These are phyloP conservation scores for Cyprinodon diabolis DNA, from an alignment of 2,797 vertebrate genomes.

Conservation along the genomic window DNA sequence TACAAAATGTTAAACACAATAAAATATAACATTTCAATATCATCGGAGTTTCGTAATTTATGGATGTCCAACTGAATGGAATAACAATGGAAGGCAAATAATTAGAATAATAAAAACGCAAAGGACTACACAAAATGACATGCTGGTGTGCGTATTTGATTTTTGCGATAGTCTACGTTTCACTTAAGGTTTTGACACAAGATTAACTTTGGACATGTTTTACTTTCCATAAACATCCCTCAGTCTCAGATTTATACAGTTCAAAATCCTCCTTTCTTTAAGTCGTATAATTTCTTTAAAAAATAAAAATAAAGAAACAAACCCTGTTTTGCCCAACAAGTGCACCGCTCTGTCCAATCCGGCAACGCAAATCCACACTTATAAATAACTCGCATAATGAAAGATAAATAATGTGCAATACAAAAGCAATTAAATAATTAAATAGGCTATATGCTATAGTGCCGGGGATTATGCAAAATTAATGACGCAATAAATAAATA, in stretches of 20 bases:
- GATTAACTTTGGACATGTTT: slow-evolving; percentile 75
- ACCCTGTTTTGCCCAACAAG: slow-evolving; percentile 80
- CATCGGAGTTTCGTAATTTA: slow-evolving; percentile 83
- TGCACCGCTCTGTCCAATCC: slow-evolving; percentile 86
- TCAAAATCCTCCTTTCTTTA: slow-evolving; percentile 63
- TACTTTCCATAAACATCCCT: slow-evolving; percentile 74
- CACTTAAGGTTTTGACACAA: slow-evolving; percentile 79
- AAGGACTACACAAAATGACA: slow-evolving; percentile 79
- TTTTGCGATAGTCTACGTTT: slow-evolving; percentile 80
- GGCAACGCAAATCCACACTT: slow-evolving; percentile 89
- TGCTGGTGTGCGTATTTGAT: slow-evolving; percentile 82
- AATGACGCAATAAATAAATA: slow-evolving; percentile 85
- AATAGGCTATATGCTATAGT: slow-evolving; percentile 86
- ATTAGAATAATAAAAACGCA: slow-evolving; percentile 52
- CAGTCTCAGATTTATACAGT: slow-evolving; percentile 75
- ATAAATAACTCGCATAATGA: slow-evolving; percentile 94
- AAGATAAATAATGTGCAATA: slow-evolving; percentile 99
- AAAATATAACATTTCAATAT: slow-evolving; percentile 91
- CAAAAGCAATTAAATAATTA: slow-evolving; percentile 95
- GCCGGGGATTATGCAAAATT: slow-evolving; percentile 86
- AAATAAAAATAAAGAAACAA: slow-evolving; percentile 16
- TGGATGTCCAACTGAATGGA: slow-evolving; percentile 79
- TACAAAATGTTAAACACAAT: slow-evolving; percentile 90
- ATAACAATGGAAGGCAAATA: slow-evolving; percentile 75
- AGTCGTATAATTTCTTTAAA: slow-evolving; percentile 79